A percentile compares a stretch with the other conserved stretches of the same genome.
These are phyloP conservation scores for Morinoia aosen DNA, from an alignment of 2,888 invertebrate genomes.

Conservation along the genomic window DNA sequence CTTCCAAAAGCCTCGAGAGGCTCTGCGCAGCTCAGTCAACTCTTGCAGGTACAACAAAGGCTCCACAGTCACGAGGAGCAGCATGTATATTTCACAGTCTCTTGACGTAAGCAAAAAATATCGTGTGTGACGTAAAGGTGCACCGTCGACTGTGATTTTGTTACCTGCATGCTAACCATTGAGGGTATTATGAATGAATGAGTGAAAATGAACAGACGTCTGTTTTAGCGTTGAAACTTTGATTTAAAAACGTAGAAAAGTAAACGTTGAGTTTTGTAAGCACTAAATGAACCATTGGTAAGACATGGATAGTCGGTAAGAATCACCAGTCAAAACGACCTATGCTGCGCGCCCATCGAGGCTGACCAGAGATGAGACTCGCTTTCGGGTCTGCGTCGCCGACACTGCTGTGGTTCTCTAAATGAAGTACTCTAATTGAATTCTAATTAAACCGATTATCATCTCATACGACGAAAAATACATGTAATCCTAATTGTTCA, in stretches of 20 bases:
- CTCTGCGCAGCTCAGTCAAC: background rate
- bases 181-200: background rate
- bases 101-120: background rate
- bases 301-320: too few species aligned
- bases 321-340: too few species aligned
- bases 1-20: background rate
- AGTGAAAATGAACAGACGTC: background rate
- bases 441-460: too few species aligned
- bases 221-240: background rate
- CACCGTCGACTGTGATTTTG: background rate
- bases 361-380: too few species aligned
- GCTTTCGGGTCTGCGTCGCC: too few species aligned
- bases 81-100: background rate
- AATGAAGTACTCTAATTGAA: too few species aligned
- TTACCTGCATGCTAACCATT: background rate
- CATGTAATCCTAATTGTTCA: too few species aligned
- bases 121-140: background rate
- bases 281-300: too few species aligned
- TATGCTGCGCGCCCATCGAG: too few species aligned
- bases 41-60: background rate
- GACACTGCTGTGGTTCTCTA: too few species aligned
- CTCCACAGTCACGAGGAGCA: background rate
- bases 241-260: background rate
- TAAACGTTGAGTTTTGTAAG: background rate
- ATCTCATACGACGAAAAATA: too few species aligned